Evolutionary conservation across 2,888 invertebrate species (phyloP).

Genomic region (Frankliniella fusca): DNA sequence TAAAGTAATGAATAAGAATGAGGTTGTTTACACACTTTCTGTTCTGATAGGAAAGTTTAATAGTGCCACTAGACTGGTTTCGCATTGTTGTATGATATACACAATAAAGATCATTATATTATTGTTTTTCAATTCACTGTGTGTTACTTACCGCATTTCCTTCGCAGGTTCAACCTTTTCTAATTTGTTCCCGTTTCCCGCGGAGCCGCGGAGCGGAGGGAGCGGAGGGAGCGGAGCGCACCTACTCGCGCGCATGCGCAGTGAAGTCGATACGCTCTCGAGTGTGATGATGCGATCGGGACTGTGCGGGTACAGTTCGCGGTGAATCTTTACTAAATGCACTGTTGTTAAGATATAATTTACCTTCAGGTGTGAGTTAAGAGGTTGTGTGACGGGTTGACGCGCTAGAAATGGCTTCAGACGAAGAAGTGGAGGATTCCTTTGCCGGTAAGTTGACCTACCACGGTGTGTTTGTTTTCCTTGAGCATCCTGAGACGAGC

Average conservation of each 20-base stretch:
- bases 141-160: no score
- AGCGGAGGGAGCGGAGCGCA: neutral
- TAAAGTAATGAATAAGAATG: neutral
- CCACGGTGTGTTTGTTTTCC: slow-evolving; percentile 37
- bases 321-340: slow-evolving; percentile 9
- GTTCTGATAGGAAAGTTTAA: neutral
- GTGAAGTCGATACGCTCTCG: slow-evolving; percentile 20
- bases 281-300: slow-evolving; percentile 25
- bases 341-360: slow-evolving; percentile 23
- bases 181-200: neutral
- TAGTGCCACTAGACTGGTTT: no score
- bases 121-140: no score
- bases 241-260: neutral
- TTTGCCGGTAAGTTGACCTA: slow-evolving; percentile 68
- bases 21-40: neutral
- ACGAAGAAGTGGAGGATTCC: slow-evolving; percentile 81
- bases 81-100: no score
- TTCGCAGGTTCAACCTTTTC: neutral
- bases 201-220: neutral
- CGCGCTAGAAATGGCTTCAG: slow-evolving; percentile 65
- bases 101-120: no score
- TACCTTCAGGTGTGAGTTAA: neutral
- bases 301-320: slow-evolving; percentile 21
- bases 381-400: neutral
- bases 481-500: slow-evolving; percentile 41